Base-by-base conservation (phyloP, 1,140 invertebrate species). In the Idris sp. region DNA sequence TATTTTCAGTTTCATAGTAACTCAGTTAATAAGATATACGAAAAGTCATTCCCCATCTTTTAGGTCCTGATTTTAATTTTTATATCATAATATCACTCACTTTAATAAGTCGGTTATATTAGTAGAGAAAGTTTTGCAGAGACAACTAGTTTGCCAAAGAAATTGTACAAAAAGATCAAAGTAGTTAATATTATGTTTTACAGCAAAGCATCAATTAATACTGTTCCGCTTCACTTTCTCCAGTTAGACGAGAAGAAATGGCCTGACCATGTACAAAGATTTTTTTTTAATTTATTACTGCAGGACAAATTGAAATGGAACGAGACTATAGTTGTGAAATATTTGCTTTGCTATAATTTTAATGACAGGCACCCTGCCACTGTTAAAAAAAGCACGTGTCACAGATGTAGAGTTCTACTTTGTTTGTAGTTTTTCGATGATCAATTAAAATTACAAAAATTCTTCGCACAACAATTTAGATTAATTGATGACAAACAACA, bases 321-420 rank as follows among this genome's bases (percentile, higher is more conserved):
- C 49, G 14, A 14, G 36, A 6, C 5, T 18, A 1, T 28, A 16
- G n/a, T 33, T 11, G 2, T n/a, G 11, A 13, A 7, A 14, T 18
- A 40, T 54, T n/a, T 54, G 25, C 49, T 54, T 30, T 16, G 13
- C 36, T 16, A 10, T 28, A 10, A 25, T 28, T 30, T 11, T 13
- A 22, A 4, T 10, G 4, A 11, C 11, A 10, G 11, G 30, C 11
- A 33, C 4, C 8, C 30, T n/a, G 26, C 30, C 26, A 18, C 13
- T 44, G 19, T 8, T 8, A n/a, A 28, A 44, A 28, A n/a, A 44
- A 26, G 22, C 19, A 13, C 40, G 18, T 30, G 41, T 44, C 51
- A 56, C 53, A 58, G 53, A 43, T 43, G 53, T 58, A 43, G 53
- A 58, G 53, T 58, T 58, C 53, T 43, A 43, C 40, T 58, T 58